Evolutionary conservation across 1,140 invertebrate genomes (phyloP), one percentile per base, ranked within the genome.

Genomic region (Leptopilina boulardi): DNA sequence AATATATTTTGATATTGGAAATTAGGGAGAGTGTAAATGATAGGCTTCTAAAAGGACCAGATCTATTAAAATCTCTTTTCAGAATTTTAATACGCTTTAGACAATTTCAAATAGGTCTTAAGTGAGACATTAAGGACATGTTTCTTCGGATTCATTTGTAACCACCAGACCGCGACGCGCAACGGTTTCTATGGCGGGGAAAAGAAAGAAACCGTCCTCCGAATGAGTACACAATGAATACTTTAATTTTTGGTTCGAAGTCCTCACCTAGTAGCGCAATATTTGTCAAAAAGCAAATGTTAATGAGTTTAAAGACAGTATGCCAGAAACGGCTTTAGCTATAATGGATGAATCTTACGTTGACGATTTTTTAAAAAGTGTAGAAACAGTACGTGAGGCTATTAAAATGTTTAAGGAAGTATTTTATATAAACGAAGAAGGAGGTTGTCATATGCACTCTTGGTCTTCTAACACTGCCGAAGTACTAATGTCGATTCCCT

Each of bases 41-140:
- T n/a, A n/a, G n/a, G n/a, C n/a, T n/a, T n/a, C n/a, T n/a, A n/a
- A n/a, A n/a, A n/a, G n/a, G n/a, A n/a, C n/a, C n/a, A n/a, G n/a
- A n/a, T n/a, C n/a, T n/a, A n/a, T n/a, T n/a, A n/a, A n/a, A n/a
- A n/a, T n/a, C n/a, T n/a, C n/a, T n/a, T n/a, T n/a, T n/a, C n/a
- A n/a, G n/a, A n/a, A n/a, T n/a, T n/a, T n/a, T n/a, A n/a, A n/a
- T n/a, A n/a, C n/a, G 83, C 8, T 89, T 89, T 51, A 74, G 88
- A 13, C 70, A 83, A 71, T 54, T 76, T 8, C 9, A 19, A 0
- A 59, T 88, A 1, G 86, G 85, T 0, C 76, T 88, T 6, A 80
- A 18, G 5, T 87, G 78, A 10, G 89, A 88, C 51, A 88, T 88
- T 2, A 66, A 80, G 42, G 89, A 89, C 8, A 90, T 90, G 88